Percentiles rank a stretch among this genome's conserved stretches.
Evolutionary conservation across 2,888 invertebrate species (phyloP).

Genomic region (Epirrhoe tristata): DNA sequence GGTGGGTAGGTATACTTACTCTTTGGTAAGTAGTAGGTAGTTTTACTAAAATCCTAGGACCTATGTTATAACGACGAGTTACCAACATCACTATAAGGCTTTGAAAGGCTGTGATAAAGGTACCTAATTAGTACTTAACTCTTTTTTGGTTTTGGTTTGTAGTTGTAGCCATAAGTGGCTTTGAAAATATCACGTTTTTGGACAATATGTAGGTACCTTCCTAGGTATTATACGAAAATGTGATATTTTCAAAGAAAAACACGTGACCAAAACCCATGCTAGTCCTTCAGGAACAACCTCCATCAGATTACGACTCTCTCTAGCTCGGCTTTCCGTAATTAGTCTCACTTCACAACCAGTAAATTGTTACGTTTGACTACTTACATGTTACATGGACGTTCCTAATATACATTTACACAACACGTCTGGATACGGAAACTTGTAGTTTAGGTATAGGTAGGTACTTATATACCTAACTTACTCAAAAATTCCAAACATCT

Average conservation of each 20-base stretch:
- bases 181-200: no score
- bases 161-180: no score
- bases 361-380: slow-evolving; percentile 17
- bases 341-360: slow-evolving; percentile 15
- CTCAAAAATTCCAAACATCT: no score
- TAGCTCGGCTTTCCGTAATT: slow-evolving; percentile 19
- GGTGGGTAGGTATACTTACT: no score
- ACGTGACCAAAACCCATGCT: background rate
- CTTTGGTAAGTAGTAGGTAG: no score
- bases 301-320: background rate
- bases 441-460: background rate
- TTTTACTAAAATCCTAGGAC: no score
- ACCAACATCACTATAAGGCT: no score
- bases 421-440: slow-evolving; percentile 3
- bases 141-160: no score
- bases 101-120: no score
- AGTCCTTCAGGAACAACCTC: background rate
- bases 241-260: background rate
- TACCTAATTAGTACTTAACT: no score
- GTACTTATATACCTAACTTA: no score
- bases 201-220: background rate
- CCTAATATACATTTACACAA: slow-evolving; percentile 19
- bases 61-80: no score
- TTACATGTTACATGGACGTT: slow-evolving; percentile 16
- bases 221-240: background rate